A percentile compares a stretch with the other conserved stretches of the same genome.
Conservation (phyloP, 1,140 invertebrate species). For the Anastatus disparis region DNA sequence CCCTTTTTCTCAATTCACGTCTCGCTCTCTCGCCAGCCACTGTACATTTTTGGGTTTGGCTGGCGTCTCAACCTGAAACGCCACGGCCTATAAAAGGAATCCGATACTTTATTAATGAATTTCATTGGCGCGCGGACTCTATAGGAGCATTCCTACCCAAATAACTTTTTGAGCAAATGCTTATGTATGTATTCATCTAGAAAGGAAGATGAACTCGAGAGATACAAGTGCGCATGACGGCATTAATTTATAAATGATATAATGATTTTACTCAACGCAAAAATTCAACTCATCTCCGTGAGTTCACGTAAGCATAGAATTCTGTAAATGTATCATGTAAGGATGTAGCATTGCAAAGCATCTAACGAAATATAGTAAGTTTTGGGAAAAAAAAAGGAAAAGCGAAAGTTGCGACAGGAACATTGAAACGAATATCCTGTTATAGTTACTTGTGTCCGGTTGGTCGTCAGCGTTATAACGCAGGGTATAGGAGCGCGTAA, state of each 20-base stretch:
- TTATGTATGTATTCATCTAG: no score
- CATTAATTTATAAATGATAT: conserved; percentile 61
- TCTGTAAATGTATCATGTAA: no score
- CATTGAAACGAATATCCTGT: conserved; percentile 53
- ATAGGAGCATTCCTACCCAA: conserved; percentile 47
- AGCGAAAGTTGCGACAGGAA: conserved; percentile 58
- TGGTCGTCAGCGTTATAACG: neutral
- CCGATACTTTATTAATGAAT: conserved; percentile 52
- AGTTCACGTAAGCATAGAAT: no score
- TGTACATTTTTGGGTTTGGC: neutral
- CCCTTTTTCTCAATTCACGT: neutral
- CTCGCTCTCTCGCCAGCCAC: neutral
- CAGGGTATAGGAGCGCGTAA: conserved; percentile 37
- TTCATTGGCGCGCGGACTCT: conserved; percentile 39
- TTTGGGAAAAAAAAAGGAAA: conserved; percentile 55
- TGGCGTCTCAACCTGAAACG: neutral
- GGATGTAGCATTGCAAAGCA: conserved; percentile 30
- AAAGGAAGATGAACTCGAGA: no score
- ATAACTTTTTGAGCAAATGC: conserved; percentile 23
- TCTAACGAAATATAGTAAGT: conserved; percentile 55
- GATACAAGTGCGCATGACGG: conserved; percentile 53
- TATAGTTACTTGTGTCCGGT: neutral
- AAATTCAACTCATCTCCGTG: no score
- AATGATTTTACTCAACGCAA: conserved; percentile 54
- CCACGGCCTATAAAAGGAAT: conserved; percentile 33